phyloP scores from a whole-genome alignment of 2,113 vertebrate species.

The Atractosteus spatula region DNA sequence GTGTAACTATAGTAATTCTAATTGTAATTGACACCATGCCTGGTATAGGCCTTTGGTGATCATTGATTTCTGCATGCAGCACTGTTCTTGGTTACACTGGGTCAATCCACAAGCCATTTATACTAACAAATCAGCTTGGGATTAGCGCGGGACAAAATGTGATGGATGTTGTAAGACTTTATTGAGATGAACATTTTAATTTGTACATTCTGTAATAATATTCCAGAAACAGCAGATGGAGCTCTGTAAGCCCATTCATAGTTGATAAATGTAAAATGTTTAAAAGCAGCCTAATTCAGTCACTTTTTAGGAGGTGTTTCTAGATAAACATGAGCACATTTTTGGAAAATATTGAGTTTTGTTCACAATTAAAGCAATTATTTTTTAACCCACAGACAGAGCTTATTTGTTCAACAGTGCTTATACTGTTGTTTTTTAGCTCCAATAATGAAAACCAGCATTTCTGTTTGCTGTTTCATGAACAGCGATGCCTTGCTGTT shows the following conservation, averaged over 20 bases:
- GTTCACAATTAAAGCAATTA: neutral
- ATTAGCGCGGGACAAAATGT: too few relatives aligned
- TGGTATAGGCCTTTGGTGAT: neutral
- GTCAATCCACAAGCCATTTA: neutral
- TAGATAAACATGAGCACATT: neutral
- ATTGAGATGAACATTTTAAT: neutral
- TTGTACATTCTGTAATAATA: conserved; percentile 38
- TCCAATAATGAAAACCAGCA: neutral
- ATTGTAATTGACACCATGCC: neutral
- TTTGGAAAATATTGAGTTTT: neutral
- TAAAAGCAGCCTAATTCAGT: neutral
- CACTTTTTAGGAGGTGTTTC: neutral
- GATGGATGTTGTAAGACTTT: neutral
- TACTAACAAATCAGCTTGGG: too few relatives aligned
- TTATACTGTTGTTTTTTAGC: neutral
- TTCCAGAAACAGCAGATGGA: conserved; percentile 58
- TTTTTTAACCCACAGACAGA: neutral
- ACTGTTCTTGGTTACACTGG: neutral
- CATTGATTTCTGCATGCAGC: neutral
- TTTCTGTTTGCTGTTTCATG: neutral
- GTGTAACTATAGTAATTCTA: neutral
- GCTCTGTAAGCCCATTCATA: conserved; percentile 40
- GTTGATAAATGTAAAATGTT: neutral
- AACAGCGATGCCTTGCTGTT: neutral
- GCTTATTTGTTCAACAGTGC: too few relatives aligned